A percentile compares a stretch with the other conserved stretches of the same genome.
These are phyloP conservation scores for Rhagophthalmus giganteus DNA, from an alignment of 2,888 invertebrate genomes.

Conservation along the genomic window DNA sequence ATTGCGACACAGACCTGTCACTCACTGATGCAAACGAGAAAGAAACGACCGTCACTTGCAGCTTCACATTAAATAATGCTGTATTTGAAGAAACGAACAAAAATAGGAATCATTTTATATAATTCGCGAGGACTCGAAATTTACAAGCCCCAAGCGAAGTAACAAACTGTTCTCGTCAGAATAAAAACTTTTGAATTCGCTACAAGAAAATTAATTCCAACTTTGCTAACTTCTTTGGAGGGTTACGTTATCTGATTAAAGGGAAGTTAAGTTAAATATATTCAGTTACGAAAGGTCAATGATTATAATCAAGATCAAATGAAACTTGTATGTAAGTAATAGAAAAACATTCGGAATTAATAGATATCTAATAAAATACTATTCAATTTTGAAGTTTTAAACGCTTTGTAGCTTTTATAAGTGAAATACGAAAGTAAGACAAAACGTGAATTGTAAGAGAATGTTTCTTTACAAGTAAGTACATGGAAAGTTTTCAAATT, in stretches of 20 bases:
- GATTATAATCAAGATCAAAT: constrained; percentile 27
- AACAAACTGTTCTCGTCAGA: constrained; percentile 30
- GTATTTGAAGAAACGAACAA: constrained; percentile 27
- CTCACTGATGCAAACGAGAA: constrained; percentile 21
- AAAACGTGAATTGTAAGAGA: background rate
- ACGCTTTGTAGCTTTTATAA: no score
- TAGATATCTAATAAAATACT: no score
- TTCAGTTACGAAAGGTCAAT: constrained; percentile 28
- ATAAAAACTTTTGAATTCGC: constrained; percentile 30
- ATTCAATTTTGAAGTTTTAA: no score
- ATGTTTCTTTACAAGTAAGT: no score
- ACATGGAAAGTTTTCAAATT: no score
- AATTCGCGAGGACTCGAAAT: constrained; percentile 26
- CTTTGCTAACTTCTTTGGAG: constrained; percentile 28
- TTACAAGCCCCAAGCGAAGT: constrained; percentile 28
- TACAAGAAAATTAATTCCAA: constrained; percentile 30
- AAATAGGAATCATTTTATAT: constrained; percentile 26
- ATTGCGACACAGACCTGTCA: constrained; percentile 19
- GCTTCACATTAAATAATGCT: constrained; percentile 38
- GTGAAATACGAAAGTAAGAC: no score
- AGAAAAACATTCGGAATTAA: no score
- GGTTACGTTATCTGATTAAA: constrained; percentile 29
- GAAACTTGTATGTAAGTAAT: constrained; percentile 19
- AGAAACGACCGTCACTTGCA: constrained; percentile 36
- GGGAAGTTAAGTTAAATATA: constrained; percentile 29